Evolutionary conservation across 2,888 invertebrate species (phyloP), one percentile per base, ranked within the genome.

Genomic region (Aspidiotus rigidus): DNA sequence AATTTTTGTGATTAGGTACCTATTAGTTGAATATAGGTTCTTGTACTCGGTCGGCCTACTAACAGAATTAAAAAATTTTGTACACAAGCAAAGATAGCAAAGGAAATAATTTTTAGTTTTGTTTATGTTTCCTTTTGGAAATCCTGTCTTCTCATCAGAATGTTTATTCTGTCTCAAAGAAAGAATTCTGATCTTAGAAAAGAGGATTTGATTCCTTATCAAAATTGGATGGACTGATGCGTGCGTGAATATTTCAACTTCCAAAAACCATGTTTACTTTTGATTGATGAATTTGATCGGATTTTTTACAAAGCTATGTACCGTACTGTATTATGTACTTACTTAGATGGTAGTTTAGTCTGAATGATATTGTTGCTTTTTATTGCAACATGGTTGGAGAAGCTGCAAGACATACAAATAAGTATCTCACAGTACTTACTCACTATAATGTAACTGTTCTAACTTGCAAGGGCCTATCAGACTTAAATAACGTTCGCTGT

Each of bases 231-330:
- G 15, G 9, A 11, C 9, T 44, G 16, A 9, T 56, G 56, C 56
- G 56, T 15, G 56, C 56, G 56, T 56, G 56, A 56, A n/a, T 56
- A 56, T 56, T 56, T 56, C 56, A 56, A 56, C 56, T 56, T 56
- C 15, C 11, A 56, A 56, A 56, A 16, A 56, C 56, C 56, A 56
- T 56, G 56, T 56, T 56, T 56, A 56, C 56, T 56, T 56, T 16
- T 56, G 56, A 56, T 56, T 56, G 56, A 11, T 56, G 56, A 56
- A n/a, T 56, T 56, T 15, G 56, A 56, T 56, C 56, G 56, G 56
- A 56, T 56, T 56, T 56, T 56, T 56, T 13, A 15, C n/a, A 56
- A 15, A 8, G 56, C 56, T 56, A 56, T 56, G 56, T 56, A 56
- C 15, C 16, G 8, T 56, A 15, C n/a, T n/a, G n/a, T n/a, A n/a